phyloP scores from a whole-genome alignment of 1,140 invertebrate genomes.

The Neotoxoptera formosana region DNA sequence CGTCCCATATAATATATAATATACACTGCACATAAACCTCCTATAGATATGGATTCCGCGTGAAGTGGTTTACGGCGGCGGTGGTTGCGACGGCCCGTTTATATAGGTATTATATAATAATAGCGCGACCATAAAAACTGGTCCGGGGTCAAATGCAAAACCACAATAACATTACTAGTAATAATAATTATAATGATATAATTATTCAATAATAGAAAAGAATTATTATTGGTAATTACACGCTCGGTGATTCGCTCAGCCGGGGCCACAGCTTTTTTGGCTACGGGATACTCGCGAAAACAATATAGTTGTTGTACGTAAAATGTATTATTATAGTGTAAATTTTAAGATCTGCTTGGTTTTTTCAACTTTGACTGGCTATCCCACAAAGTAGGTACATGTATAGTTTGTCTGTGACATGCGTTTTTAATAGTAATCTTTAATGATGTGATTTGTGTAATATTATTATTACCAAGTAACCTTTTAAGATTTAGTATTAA shows the following conservation, averaged over 20 bases:
- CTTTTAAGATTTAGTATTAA: too few species aligned
- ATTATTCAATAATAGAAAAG: not conserved
- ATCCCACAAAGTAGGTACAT: too few species aligned
- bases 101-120: not conserved
- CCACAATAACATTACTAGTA: not conserved
- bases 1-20: not conserved
- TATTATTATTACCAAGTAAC: too few species aligned
- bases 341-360: too few species aligned
- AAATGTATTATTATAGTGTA: too few species aligned
- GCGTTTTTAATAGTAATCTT: too few species aligned
- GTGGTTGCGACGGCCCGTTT: not conserved
- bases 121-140: not conserved
- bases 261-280: not conserved
- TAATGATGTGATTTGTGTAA: too few species aligned
- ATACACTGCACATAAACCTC: not conserved
- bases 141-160: not conserved
- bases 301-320: too few species aligned
- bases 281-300: not conserved
- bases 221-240: not conserved
- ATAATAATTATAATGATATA: not conserved
- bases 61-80: not conserved
- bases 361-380: too few species aligned
- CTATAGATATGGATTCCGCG: not conserved
- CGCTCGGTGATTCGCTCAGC: not conserved
- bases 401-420: too few species aligned